phyloP scores from a whole-genome alignment of 2,113 vertebrate genomes.

The Tor tambroides region DNA sequence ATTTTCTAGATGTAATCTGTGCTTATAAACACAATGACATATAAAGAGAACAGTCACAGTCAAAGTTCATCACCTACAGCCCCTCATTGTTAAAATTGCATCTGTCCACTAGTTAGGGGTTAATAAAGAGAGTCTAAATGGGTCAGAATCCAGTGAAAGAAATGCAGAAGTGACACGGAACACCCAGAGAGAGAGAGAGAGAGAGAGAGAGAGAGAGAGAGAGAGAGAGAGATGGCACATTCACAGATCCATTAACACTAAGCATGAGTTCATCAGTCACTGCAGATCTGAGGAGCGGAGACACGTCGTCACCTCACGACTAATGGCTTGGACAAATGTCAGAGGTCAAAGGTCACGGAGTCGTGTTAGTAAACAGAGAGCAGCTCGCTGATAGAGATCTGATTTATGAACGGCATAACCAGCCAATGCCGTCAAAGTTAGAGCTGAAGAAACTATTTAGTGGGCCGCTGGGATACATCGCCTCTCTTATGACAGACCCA shows the following conservation, averaged over 20 bases:
- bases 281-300: slow-evolving; percentile 52
- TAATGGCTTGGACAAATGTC: slow-evolving; percentile 58
- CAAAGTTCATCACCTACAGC: neutral
- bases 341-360: slow-evolving; percentile 68
- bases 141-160: neutral
- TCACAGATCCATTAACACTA: slow-evolving; percentile 30
- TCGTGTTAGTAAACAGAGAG: slow-evolving; percentile 64
- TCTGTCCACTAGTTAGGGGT: neutral
- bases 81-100: neutral
- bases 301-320: slow-evolving; percentile 61
- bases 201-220: no score
- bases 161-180: neutral
- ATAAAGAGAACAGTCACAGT: neutral
- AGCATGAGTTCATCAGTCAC: slow-evolving; percentile 9
- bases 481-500: neutral
- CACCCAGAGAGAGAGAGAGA: no score
- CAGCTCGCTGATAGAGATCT: slow-evolving; percentile 27
- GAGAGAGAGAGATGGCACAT: neutral
- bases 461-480: neutral
- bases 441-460: slow-evolving; percentile 1
- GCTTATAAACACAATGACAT: neutral
- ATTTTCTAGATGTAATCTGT: neutral
- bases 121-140: neutral
- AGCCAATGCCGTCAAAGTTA: neutral
- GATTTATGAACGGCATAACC: slow-evolving; percentile 1